Evolutionary conservation across 2,797 vertebrate genomes (phyloP), one percentile per base, ranked within the genome.

Genomic region (Sphaeramia orbicularis): DNA sequence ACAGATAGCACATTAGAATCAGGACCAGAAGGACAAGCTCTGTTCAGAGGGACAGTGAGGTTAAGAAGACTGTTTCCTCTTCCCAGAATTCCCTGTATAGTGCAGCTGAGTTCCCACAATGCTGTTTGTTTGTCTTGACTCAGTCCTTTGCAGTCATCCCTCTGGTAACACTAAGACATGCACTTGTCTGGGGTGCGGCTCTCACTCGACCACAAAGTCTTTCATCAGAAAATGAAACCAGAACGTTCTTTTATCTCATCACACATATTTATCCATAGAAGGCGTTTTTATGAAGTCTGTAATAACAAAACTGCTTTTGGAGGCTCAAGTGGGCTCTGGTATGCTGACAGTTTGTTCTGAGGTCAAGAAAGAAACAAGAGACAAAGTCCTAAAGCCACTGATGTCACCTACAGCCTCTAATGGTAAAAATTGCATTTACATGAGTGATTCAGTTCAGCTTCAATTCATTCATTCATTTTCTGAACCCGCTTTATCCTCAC

Each of bases 71-170:
- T 8, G 57, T 35, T 81, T 85, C 76, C 80, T 81, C 56, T 76
- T 77, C 77, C 72, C 78, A 82, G 78, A 83, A 67, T 50, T n/a
- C 66, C 36, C 24, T 14, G 40, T 2, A 3, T 27, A 13, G 24
- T 6, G 21, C 19, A 24, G 61, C 37, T 71, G 42, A 0, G 61
- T 83, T 86, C 81, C 80, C 84, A 87, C 66, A 64, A 12, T 2
- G 59, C 47, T 16, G 48, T 65, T 67, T 85, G 81, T 88, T 86
- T 81, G 71, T 70, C 74, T 65, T 79, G 66, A 80, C 65, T 60
- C 65, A 6, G 2, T 0, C 24, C 52, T 67, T 40, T 8, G 6
- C n/a, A 10, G 12, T 67, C 54, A 1, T 74, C 44, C 14, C n/a
- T 54, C 56, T 71, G 63, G 71, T 51, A 57, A 63, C 71, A 55